A percentile compares a stretch with the other conserved stretches of the same genome.
These are phyloP conservation scores for Ormyrus rosae DNA, from an alignment of 2,888 invertebrate genomes.

Conservation along the genomic window DNA sequence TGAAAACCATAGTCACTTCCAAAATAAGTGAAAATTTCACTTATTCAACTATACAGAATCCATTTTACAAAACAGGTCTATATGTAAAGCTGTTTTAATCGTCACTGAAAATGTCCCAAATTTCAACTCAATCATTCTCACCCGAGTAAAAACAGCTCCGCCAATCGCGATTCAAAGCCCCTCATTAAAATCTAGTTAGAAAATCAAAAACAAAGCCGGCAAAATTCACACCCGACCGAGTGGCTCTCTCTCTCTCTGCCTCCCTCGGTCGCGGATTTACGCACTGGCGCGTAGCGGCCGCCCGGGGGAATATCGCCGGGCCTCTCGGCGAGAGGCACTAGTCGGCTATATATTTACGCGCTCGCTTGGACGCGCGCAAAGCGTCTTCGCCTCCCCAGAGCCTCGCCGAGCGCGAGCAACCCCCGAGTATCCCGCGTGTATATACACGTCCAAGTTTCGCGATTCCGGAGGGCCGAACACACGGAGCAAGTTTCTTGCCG, in stretches of 20 bases:
- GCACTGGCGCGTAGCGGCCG: constrained; percentile 14
- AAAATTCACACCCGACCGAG: constrained; percentile 12
- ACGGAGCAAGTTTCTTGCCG: background rate
- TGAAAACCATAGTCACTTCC: too few relatives aligned
- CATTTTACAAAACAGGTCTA: too few relatives aligned
- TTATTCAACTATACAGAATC: too few relatives aligned
- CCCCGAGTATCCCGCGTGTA: background rate
- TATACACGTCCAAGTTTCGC: constrained; percentile 5
- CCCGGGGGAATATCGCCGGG: constrained; percentile 7
- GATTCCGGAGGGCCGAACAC: background rate
- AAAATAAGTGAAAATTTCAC: too few relatives aligned
- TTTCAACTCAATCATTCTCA: too few relatives aligned
- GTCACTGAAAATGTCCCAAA: too few relatives aligned
- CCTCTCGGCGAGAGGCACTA: background rate
- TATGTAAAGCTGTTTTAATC: too few relatives aligned
- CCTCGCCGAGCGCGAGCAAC: background rate
- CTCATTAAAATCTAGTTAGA: too few relatives aligned
- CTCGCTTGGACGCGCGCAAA: constrained; percentile 11
- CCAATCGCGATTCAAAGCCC: too few relatives aligned
- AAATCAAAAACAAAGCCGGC: background rate
- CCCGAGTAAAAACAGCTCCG: too few relatives aligned
- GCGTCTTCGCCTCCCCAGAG: constrained; percentile 10
- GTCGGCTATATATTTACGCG: constrained; percentile 36
- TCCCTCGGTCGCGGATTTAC: constrained; percentile 33
- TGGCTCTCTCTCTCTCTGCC: constrained; percentile 64